Evolutionary conservation across 2,797 vertebrate species (phyloP).

Genomic region (Geotrypetes seraphini): DNA sequence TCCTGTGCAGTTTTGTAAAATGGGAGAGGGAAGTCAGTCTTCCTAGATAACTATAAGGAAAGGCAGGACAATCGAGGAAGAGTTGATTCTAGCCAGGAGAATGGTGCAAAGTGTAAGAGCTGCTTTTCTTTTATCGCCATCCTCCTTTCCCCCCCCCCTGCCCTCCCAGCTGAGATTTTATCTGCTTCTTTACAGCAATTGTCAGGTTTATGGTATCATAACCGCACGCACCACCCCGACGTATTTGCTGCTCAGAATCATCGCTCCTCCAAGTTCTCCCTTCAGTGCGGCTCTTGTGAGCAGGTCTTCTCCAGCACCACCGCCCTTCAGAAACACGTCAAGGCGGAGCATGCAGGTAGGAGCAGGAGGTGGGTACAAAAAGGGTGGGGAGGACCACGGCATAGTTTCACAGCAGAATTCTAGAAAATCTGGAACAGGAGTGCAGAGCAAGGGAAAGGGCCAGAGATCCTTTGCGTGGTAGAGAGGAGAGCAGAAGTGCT

Average conservation of each 20-base stretch:
- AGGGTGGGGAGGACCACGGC: fast-evolving
- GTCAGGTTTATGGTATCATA: conserved; percentile 87
- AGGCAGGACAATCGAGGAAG: no score
- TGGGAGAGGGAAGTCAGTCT: no score
- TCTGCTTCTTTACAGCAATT: conserved; percentile 63
- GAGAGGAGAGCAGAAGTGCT: no score
- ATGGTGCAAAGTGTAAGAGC: no score
- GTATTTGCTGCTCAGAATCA: conserved; percentile 68
- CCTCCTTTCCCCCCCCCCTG: no score
- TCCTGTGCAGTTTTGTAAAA: no score
- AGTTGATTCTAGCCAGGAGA: no score
- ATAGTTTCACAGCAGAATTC: no score
- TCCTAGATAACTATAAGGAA: no score
- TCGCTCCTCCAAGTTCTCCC: conserved; percentile 56
- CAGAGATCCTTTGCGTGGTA: no score
- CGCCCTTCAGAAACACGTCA: conserved; percentile 63
- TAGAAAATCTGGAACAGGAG: background rate
- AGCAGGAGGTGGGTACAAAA: fast-evolving
- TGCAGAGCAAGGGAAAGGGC: no score
- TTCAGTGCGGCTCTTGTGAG: conserved; percentile 70
- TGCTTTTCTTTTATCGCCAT: background rate
- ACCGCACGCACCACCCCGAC: conserved; percentile 74
- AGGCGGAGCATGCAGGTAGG: conserved; percentile 65
- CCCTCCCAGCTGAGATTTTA: no score
- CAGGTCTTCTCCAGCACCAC: conserved; percentile 63